Conservation (phyloP, 2,113 vertebrate genomes). For the Sisor rabdophorus region DNA sequence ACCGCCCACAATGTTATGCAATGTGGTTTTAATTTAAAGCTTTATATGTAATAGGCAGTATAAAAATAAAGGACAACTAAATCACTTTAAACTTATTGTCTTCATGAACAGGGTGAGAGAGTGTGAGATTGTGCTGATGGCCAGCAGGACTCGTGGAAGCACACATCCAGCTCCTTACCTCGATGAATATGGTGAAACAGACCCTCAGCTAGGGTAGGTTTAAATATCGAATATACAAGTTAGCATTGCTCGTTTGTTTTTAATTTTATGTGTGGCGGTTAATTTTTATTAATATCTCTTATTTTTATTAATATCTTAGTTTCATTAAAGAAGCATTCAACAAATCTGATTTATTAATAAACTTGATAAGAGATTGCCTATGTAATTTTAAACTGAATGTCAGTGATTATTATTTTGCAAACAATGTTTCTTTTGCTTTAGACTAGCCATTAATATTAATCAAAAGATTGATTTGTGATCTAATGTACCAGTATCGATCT, state of each 20-base stretch:
- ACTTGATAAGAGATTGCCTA: neutral
- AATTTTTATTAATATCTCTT: neutral
- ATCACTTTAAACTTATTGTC: neutral
- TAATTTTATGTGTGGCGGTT: neutral
- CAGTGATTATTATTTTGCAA: neutral
- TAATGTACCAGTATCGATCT: neutral
- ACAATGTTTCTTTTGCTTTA: no score
- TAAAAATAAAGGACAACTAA: neutral
- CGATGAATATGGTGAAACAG: slow-evolving; percentile 97
- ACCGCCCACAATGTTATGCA: no score
- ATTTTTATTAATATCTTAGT: neutral
- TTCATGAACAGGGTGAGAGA: slow-evolving; percentile 81
- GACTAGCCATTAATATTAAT: no score
- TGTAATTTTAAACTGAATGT: neutral
- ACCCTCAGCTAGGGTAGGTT: slow-evolving; percentile 86
- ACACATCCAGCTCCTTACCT: slow-evolving; percentile 91
- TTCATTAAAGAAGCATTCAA: neutral
- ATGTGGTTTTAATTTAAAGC: neutral
- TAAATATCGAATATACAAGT: neutral
- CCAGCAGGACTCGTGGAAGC: slow-evolving; percentile 89
- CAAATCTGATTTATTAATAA: neutral
- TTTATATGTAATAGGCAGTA: no score
- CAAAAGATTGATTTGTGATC: no score
- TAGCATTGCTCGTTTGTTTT: neutral
- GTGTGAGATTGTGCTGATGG: slow-evolving; percentile 90